phyloP scores from a whole-genome alignment of 2,888 invertebrate species.

The Baccha elongata region DNA sequence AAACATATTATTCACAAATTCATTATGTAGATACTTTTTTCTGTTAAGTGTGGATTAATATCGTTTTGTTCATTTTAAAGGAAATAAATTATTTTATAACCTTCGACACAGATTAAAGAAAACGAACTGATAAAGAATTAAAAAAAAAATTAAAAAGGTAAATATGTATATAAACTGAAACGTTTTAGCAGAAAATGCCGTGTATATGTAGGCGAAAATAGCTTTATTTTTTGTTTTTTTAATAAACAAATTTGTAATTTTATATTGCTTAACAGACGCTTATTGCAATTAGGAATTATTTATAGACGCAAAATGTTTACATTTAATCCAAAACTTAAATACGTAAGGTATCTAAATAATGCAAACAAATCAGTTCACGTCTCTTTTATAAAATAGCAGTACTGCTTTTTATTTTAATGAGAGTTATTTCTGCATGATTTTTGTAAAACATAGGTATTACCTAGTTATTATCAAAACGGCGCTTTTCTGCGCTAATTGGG shows the following conservation, averaged over 20 bases:
- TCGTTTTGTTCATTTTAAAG: neutral
- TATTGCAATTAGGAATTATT: neutral
- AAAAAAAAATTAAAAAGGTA: too few species aligned
- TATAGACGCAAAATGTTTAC: neutral
- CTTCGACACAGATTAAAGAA: neutral
- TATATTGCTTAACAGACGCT: neutral
- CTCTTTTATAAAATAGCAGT: too few species aligned
- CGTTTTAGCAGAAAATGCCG: too few species aligned
- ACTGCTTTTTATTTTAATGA: too few species aligned
- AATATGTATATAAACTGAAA: too few species aligned
- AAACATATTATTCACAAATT: slow-evolving; percentile 28
- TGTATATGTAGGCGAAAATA: slow-evolving; percentile 53
- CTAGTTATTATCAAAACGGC: too few species aligned
- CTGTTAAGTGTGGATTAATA: slow-evolving; percentile 3
- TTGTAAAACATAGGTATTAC: too few species aligned
- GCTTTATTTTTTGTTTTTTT: slow-evolving; percentile 5
- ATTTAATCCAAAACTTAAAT: neutral
- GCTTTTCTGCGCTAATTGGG: too few species aligned
- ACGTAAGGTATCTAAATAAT: too few species aligned
- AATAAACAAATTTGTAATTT: slow-evolving; percentile 2
- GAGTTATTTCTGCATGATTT: too few species aligned
- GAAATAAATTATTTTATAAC: slow-evolving; percentile 9
- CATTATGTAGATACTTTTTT: slow-evolving; percentile 25
- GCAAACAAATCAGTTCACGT: too few species aligned
- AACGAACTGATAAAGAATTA: neutral